Conservation (phyloP, 92 coral and sea anemone species). For the Siderastrea siderea region DNA sequence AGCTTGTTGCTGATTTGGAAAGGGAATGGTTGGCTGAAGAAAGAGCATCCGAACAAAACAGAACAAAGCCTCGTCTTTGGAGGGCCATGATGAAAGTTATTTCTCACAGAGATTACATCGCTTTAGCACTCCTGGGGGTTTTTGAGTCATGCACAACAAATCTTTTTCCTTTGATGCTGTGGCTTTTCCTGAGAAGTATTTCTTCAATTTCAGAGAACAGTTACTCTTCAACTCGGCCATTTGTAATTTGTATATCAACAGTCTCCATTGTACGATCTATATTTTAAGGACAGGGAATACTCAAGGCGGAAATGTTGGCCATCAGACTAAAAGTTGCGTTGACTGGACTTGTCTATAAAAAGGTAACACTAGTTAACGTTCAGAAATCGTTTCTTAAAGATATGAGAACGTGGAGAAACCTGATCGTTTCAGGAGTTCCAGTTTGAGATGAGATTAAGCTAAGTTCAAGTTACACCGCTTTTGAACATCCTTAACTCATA, state of each 20-base stretch:
- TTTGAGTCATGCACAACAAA: background rate
- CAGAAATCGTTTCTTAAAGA: too few relatives aligned
- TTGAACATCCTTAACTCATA: too few relatives aligned
- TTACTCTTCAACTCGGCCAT: background rate
- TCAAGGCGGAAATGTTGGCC: background rate
- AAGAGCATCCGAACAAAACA: background rate
- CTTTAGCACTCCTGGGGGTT: background rate
- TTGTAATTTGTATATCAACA: background rate
- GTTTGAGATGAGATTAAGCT: too few relatives aligned
- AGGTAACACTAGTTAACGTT: background rate
- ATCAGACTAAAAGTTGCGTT: slow-evolving; percentile 11
- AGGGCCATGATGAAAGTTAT: slow-evolving; percentile 4
- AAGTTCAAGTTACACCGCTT: too few relatives aligned
- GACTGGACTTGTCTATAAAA: slow-evolving; percentile 30
- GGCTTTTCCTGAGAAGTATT: slow-evolving; percentile 23
- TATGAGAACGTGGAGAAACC: too few relatives aligned
- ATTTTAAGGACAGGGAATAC: background rate
- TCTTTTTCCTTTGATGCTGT: background rate
- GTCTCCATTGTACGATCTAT: background rate
- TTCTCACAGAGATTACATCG: background rate
- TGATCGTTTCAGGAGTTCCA: too few relatives aligned
- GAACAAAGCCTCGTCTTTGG: slow-evolving; percentile 30
- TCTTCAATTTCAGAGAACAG: background rate
- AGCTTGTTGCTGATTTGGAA: slow-evolving; percentile 8
- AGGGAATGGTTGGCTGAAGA: slow-evolving; percentile 14